Evolutionary conservation across 2,113 vertebrate species (phyloP).

Genomic region (Dasyornis broadbenti): DNA sequence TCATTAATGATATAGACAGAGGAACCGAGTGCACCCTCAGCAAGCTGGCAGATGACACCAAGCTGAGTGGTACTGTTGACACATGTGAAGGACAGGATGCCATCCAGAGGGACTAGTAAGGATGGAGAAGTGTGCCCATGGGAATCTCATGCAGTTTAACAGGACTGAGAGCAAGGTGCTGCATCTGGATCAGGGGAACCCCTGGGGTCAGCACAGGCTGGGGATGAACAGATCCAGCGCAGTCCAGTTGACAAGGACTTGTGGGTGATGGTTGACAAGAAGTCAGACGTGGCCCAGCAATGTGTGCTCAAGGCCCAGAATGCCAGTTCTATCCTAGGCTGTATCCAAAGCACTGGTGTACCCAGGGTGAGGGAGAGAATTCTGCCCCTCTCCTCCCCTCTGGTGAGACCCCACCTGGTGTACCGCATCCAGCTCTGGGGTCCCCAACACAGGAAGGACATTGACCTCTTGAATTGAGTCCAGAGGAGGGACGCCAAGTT

Average conservation of each 20-base stretch:
- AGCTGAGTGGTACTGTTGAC: neutral
- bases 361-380: fast-evolving
- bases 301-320: neutral
- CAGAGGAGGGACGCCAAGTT: neutral
- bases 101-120: neutral
- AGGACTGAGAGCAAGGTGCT: neutral
- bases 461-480: neutral
- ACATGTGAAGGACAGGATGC: neutral
- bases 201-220: neutral
- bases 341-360: neutral
- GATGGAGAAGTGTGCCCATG: neutral
- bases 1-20: fast-evolving
- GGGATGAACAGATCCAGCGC: neutral
- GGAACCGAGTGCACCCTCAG: neutral
- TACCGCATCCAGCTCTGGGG: neutral
- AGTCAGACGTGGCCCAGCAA: neutral
- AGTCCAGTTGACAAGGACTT: neutral
- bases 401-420: neutral
- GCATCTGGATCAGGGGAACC: neutral
- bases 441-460: neutral
- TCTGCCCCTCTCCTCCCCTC: neutral
- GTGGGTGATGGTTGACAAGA: neutral
- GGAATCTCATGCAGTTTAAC: neutral
- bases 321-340: neutral
- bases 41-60: neutral